Conservation (phyloP, 2,113 vertebrate genomes). For the Seriola dumerili region DNA sequence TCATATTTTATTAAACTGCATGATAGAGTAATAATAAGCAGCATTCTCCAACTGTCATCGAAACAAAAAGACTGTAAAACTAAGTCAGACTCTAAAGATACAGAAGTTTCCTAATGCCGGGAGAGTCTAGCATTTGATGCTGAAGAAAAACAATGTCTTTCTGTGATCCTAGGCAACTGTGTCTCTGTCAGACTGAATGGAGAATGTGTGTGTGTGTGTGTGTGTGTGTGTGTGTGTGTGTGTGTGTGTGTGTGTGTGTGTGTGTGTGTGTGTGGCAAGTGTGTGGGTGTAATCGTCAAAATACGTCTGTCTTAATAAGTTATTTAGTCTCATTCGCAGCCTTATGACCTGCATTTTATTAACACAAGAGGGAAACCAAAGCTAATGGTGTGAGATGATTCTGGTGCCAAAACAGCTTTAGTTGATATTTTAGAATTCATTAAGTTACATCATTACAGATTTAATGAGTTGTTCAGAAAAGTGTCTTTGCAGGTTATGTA, state of each 20-base stretch:
- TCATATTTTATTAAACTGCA: neutral
- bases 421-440: neutral
- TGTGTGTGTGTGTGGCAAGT: neutral
- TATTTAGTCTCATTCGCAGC: neutral
- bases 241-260: no score
- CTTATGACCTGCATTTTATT: neutral
- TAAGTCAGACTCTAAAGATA: neutral
- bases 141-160: constrained; percentile 9
- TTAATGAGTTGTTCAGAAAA: neutral
- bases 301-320: neutral
- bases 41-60: neutral
- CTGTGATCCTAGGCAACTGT: constrained; percentile 11
- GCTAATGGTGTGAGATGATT: neutral
- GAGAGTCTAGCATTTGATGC: constrained; percentile 1
- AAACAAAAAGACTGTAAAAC: constrained; percentile 1
- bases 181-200: constrained; percentile 1
- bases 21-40: neutral
- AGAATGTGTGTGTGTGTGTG: neutral
- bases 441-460: neutral
- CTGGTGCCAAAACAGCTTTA: neutral
- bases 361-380: neutral
- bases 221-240: neutral
- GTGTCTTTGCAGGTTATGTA: neutral
- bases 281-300: neutral
- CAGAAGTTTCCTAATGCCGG: neutral